Conservation (phyloP, 2,888 invertebrate genomes). For the Habrosyne pyritoides region DNA sequence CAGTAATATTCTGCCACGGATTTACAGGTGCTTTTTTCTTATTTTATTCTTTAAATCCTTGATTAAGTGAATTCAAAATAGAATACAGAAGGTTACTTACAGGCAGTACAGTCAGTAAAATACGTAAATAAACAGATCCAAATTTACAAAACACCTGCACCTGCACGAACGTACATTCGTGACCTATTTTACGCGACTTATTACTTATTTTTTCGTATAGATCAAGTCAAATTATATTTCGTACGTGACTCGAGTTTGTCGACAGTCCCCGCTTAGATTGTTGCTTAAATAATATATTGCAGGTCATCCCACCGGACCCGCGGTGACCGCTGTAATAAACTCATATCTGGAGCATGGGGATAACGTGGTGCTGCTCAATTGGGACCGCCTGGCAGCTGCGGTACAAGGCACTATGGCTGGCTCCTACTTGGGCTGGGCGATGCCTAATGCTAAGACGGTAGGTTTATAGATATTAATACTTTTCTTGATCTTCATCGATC, state of each 20-base stretch:
- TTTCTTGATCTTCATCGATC: too few relatives aligned
- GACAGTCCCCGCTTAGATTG: constrained; percentile 17
- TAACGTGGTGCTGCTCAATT: constrained; percentile 71
- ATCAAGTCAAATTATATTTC: neutral
- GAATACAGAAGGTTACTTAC: neutral
- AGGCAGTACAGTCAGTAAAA: too few relatives aligned
- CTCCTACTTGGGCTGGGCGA: constrained; percentile 67
- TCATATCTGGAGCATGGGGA: constrained; percentile 53
- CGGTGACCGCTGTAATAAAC: constrained; percentile 54
- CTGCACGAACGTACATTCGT: neutral
- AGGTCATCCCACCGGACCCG: constrained; percentile 66
- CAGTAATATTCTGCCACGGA: constrained; percentile 64
- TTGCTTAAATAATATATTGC: constrained; percentile 32
- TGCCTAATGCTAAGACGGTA: constrained; percentile 70
- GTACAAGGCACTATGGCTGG: constrained; percentile 41
- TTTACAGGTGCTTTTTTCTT: constrained; percentile 54
- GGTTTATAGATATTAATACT: too few relatives aligned
- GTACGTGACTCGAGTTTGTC: constrained; percentile 2
- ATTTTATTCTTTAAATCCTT: neutral
- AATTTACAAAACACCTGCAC: too few relatives aligned
- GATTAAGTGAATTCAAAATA: neutral
- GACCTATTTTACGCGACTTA: neutral
- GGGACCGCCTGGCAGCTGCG: constrained; percentile 64
- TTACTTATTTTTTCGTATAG: constrained; percentile 1
- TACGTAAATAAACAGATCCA: too few relatives aligned